A percentile compares a stretch with the other conserved stretches of the same genome.
phyloP scores from a whole-genome alignment of 2,113 vertebrate genomes.

The Ageneiosus marmoratus region DNA sequence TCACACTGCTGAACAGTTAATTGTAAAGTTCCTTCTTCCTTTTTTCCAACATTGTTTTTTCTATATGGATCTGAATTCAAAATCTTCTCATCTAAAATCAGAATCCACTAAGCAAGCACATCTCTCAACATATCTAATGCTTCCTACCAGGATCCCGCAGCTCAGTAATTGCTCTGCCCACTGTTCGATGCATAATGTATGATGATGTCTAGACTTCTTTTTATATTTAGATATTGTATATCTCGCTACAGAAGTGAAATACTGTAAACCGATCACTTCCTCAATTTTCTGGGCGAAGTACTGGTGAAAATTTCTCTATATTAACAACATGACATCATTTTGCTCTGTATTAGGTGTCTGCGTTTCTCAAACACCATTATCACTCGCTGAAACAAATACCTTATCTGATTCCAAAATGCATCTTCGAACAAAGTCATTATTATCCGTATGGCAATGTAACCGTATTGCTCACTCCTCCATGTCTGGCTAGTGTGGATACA shows the following conservation, averaged over 20 bases:
- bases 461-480: too few species aligned
- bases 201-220: slow-evolving; percentile 19
- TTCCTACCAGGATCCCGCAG: not conserved
- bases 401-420: not conserved
- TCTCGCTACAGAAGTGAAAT: slow-evolving; percentile 1
- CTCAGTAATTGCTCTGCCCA: slow-evolving; percentile 10
- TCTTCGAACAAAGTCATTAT: not conserved
- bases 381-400: not conserved
- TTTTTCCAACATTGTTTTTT: not conserved
- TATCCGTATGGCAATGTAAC: not conserved
- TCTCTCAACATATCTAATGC: not conserved
- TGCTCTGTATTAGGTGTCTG: not conserved
- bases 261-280: slow-evolving; percentile 17
- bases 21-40: not conserved
- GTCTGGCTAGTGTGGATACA: too few species aligned
- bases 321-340: not conserved
- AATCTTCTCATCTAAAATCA: not conserved
- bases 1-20: not conserved
- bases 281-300: not conserved
- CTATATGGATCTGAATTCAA: not conserved
- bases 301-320: not conserved
- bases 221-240: slow-evolving; percentile 34
- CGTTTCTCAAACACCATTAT: not conserved
- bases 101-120: not conserved
- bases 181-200: slow-evolving; percentile 33